Evolutionary conservation across 1,140 invertebrate species (phyloP), one percentile per base, ranked within the genome.

Genomic region (Cecropterus lyciades): DNA sequence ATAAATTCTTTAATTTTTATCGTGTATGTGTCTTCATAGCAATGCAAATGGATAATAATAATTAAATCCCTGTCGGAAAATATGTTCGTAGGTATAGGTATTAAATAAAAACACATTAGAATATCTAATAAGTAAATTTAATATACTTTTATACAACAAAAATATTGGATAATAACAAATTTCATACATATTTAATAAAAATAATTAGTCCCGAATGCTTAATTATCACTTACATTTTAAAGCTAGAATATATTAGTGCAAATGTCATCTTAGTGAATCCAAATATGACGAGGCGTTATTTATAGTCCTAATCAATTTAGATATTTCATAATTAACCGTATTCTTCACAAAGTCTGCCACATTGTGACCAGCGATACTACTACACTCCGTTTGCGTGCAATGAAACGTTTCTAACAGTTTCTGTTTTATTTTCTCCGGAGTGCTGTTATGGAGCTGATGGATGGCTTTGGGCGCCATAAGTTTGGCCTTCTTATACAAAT

Each of bases 211-310:
- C 45, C 45, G 16, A 46, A 46, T 46, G 7, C 45, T 43, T 43
- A 43, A 43, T 43, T 43, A 43, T 43, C n/a, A 43, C n/a, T 43
- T 43, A 43, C 5, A 43, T 6, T 43, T 14, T 43, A 43, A 14
- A 43, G 1, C 40, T 53, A 37, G 9, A 5, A 11, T 30, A 51
- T 0, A 1, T 14, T 14, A 33, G 15, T 24, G 14, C 33, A 15
- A 75, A 68, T 82, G 79, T 90, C 86, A 89, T 62, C 85, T 89
- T 59, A 89, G 69, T 5, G 85, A 80, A 43, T 89, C 88, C 43
- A 91, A 75, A 77, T 84, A 91, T 1, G 74, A 33, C 0, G 88
- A 77, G 1, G 86, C 85, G 45, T 91, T 91, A 59, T 85, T 40
- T 14, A 91, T 82, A 24, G 79, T 69, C 60, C 65, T 85, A 8